phyloP scores from a whole-genome alignment of 1,140 invertebrate species.

The Cotesia vestalis region DNA sequence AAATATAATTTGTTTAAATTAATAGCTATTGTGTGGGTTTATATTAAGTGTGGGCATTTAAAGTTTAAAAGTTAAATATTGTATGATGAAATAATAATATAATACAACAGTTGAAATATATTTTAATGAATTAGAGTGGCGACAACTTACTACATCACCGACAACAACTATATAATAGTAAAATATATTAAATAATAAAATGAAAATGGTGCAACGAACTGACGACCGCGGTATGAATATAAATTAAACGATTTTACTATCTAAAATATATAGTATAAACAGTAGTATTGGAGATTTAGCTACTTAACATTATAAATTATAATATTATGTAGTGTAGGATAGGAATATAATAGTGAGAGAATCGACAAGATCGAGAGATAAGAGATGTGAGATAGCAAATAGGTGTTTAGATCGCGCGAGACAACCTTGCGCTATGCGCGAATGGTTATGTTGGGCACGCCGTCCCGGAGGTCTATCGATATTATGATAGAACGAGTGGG shows the following conservation, averaged over 20 bases:
- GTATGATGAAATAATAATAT: background rate
- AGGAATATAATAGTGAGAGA: slow-evolving; percentile 18
- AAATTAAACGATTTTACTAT: too few species aligned
- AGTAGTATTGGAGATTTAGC: too few species aligned
- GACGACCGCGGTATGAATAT: too few species aligned
- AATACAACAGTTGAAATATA: background rate
- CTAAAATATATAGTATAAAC: too few species aligned
- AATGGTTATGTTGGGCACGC: slow-evolving; percentile 42
- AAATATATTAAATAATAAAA: background rate
- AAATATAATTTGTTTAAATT: too few species aligned
- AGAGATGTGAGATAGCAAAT: background rate
- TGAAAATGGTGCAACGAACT: slow-evolving; percentile 3
- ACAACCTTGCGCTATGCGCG: slow-evolving; percentile 47
- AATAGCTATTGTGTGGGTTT: too few species aligned
- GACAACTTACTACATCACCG: background rate
- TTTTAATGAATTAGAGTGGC: slow-evolving; percentile 11
- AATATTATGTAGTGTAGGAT: slow-evolving; percentile 18
- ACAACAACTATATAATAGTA: background rate
- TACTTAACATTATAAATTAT: too few species aligned
- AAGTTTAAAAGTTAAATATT: background rate
- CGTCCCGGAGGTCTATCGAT: slow-evolving; percentile 52
- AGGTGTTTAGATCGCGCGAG: slow-evolving; percentile 26
- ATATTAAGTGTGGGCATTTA: slow-evolving; percentile 4
- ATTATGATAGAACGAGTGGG: slow-evolving; percentile 55
- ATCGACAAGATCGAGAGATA: slow-evolving; percentile 33